Evolutionary conservation across 2,888 invertebrate genomes (phyloP).

Genomic region (Pilophorus perplexus): DNA sequence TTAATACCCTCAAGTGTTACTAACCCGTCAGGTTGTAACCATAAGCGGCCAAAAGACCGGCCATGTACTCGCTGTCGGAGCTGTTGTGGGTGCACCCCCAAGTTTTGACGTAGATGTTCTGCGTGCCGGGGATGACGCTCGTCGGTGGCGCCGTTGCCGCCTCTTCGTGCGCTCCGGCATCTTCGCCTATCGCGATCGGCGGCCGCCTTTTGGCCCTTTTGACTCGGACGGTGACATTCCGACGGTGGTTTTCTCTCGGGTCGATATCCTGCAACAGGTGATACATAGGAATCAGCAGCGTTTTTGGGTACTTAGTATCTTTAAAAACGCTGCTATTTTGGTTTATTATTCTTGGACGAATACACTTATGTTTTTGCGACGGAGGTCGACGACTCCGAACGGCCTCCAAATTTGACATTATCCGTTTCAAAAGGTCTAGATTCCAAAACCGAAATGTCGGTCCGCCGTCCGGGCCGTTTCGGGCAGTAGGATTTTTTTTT

Average conservation of each 20-base stretch:
- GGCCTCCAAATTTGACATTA: no score
- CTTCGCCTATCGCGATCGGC: conserved; percentile 48
- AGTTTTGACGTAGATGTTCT: conserved; percentile 80
- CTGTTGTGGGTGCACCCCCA: conserved; percentile 99
- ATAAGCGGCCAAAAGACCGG: conserved; percentile 82
- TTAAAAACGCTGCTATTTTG: no score
- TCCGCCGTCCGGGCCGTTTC: no score
- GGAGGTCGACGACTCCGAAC: no score
- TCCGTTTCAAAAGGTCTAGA: no score
- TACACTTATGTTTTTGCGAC: no score
- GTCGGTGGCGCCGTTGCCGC: conserved; percentile 43
- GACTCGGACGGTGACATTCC: conserved; percentile 66
- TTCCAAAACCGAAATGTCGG: no score
- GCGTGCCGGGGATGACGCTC: conserved; percentile 64
- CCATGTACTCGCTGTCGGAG: conserved; percentile 98
- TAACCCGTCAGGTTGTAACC: conserved; percentile 76
- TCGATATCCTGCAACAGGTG: conserved; percentile 73
- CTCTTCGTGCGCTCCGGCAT: conserved; percentile 47
- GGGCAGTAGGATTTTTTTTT: no score
- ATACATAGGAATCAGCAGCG: background rate
- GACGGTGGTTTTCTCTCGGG: conserved; percentile 63
- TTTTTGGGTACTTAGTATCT: background rate
- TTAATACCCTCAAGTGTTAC: no score
- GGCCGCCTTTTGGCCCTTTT: conserved; percentile 54
- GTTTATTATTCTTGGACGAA: no score